A percentile compares a stretch with the other conserved stretches of the same genome.
Conservation (phyloP, 2,888 invertebrate genomes). For the Lasiommata megera region DNA sequence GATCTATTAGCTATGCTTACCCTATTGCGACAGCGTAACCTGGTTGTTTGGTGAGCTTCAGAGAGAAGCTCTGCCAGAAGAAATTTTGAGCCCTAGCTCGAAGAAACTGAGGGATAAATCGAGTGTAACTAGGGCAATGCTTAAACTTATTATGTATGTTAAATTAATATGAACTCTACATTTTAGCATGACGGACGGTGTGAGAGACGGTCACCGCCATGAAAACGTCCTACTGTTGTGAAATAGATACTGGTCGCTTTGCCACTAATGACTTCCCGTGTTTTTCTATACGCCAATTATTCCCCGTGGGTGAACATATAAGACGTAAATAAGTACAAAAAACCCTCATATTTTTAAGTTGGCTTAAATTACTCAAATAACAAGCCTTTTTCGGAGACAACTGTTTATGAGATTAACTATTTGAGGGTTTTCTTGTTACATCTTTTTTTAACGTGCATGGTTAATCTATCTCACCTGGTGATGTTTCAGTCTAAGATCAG, state of each 20-base stretch:
- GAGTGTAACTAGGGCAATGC: too few relatives aligned
- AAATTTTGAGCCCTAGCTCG: too few relatives aligned
- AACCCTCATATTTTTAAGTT: constrained; percentile 18
- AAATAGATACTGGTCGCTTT: constrained; percentile 70
- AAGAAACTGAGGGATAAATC: too few relatives aligned
- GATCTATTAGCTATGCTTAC: too few relatives aligned
- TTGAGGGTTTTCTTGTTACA: background rate
- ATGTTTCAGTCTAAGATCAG: too few relatives aligned
- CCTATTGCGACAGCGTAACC: too few relatives aligned
- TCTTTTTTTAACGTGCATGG: background rate
- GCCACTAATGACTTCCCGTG: constrained; percentile 78
- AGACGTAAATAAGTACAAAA: constrained; percentile 44
- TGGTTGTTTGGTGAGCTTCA: too few relatives aligned
- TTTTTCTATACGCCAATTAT: constrained; percentile 76
- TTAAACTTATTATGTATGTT: too few relatives aligned
- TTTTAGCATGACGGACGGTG: constrained; percentile 48
- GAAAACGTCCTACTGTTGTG: constrained; percentile 51
- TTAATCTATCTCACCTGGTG: background rate
- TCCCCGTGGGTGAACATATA: constrained; percentile 65
- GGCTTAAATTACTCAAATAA: background rate
- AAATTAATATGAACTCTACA: background rate
- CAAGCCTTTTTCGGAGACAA: background rate
- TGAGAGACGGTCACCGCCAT: constrained; percentile 41
- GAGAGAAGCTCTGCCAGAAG: too few relatives aligned
- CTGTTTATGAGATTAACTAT: background rate